These are phyloP conservation scores for Eira barbara DNA, from an alignment of 2,113 vertebrate genomes.

Conservation along the genomic window DNA sequence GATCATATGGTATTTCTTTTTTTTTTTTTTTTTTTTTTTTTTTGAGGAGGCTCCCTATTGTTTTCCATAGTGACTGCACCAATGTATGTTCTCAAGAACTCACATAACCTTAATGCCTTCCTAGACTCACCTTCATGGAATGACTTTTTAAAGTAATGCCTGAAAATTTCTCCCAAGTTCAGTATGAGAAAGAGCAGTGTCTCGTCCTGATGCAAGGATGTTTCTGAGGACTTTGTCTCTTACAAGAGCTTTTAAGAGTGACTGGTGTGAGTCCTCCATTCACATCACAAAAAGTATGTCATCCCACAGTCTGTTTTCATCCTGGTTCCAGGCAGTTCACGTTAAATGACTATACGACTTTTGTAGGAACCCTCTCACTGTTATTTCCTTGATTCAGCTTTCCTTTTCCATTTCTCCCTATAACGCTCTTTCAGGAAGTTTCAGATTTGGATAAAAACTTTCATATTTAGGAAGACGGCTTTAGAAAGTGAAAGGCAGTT, in stretches of 20 bases:
- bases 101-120: neutral
- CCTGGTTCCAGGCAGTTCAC: neutral
- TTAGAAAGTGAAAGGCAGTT: neutral
- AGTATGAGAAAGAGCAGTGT: neutral
- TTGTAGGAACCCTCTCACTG: neutral
- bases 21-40: neutral
- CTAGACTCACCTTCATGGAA: neutral
- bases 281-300: neutral
- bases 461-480: neutral
- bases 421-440: neutral
- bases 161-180: neutral
- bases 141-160: neutral
- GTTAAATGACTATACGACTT: neutral
- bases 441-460: neutral
- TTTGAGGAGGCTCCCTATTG: neutral
- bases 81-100: neutral
- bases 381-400: neutral
- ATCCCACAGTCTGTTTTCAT: neutral
- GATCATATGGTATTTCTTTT: neutral
- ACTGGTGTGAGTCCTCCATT: neutral
- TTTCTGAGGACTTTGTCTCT: neutral
- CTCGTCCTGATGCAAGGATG: neutral
- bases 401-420: neutral
- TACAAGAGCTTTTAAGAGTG: neutral
- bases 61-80: neutral